Percentiles rank a stretch among this genome's conserved stretches.
phyloP scores from a whole-genome alignment of 2,888 invertebrate species.

The Agriopis aurantiaria region DNA sequence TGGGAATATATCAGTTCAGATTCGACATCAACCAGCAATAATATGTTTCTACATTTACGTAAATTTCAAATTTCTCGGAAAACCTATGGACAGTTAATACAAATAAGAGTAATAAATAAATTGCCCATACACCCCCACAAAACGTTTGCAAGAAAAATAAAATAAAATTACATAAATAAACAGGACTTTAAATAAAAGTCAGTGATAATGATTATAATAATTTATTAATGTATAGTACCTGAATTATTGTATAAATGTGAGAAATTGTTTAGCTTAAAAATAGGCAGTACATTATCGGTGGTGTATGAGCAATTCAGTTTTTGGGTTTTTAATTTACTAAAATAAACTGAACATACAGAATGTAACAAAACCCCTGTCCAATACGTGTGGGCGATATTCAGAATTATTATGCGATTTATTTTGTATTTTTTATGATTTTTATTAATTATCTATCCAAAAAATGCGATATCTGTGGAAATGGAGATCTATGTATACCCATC shows the following conservation, averaged over 20 bases:
- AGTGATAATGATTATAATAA: slow-evolving; percentile 67
- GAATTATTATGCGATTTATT: not conserved
- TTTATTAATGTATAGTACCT: slow-evolving; percentile 67
- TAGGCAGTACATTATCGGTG: slow-evolving; percentile 73
- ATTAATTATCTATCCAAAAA: not conserved
- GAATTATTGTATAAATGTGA: slow-evolving; percentile 41
- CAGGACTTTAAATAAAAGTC: slow-evolving; percentile 83
- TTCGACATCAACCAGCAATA: slow-evolving; percentile 49
- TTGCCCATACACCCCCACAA: slow-evolving; percentile 87
- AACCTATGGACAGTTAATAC: slow-evolving; percentile 31
- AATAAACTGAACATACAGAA: not conserved
- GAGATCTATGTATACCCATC: not conserved
- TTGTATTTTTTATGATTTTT: not conserved
- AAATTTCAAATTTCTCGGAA: slow-evolving; percentile 19
- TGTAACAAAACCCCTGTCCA: slow-evolving; percentile 1
- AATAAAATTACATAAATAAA: slow-evolving; percentile 74
- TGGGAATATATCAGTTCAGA: slow-evolving; percentile 82
- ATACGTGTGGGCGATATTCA: not conserved
- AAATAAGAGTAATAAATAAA: slow-evolving; percentile 42
- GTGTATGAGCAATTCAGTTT: slow-evolving; percentile 83
- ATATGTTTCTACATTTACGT: slow-evolving; percentile 44
- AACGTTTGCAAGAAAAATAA: slow-evolving; percentile 73
- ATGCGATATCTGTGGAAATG: too few relatives aligned
- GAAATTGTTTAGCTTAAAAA: slow-evolving; percentile 51
- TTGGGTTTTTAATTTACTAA: slow-evolving; percentile 31